Evolutionary conservation across 2,797 vertebrate genomes (phyloP).

Genomic region (Loriculus beryllinus): DNA sequence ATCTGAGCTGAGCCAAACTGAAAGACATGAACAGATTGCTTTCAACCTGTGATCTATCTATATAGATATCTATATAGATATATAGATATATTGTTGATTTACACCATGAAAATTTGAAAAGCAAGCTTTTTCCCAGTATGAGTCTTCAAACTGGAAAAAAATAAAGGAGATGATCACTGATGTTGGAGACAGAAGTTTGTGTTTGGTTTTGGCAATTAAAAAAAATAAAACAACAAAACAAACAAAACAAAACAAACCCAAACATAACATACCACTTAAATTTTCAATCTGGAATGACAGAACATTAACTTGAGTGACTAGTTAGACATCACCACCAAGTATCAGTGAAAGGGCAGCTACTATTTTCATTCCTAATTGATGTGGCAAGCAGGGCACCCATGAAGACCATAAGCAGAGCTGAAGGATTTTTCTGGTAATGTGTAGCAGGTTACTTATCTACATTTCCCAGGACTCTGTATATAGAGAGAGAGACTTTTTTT

Average conservation of each 20-base stretch:
- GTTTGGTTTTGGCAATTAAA: neutral
- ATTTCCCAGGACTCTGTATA: neutral
- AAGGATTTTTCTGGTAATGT: neutral
- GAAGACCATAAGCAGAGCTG: neutral
- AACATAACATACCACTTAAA: neutral
- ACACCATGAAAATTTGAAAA: neutral
- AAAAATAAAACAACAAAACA: neutral
- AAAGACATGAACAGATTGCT: neutral
- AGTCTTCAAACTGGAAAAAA: neutral
- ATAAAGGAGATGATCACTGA: neutral
- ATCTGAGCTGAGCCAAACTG: neutral
- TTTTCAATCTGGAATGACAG: neutral
- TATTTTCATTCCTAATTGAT: neutral
- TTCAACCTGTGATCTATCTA: neutral
- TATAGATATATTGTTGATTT: neutral
- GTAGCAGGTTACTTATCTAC: neutral
- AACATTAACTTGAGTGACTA: neutral
- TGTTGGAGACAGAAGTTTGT: neutral
- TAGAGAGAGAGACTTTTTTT: neutral
- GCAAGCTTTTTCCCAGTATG: neutral
- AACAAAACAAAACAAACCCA: neutral
- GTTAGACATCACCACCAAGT: fast-evolving
- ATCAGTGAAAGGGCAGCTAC: neutral
- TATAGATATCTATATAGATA: neutral
- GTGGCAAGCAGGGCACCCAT: neutral